Base-by-base conservation (phyloP, 2,888 invertebrate genomes). In the Holacanthella duospinosa region DNA sequence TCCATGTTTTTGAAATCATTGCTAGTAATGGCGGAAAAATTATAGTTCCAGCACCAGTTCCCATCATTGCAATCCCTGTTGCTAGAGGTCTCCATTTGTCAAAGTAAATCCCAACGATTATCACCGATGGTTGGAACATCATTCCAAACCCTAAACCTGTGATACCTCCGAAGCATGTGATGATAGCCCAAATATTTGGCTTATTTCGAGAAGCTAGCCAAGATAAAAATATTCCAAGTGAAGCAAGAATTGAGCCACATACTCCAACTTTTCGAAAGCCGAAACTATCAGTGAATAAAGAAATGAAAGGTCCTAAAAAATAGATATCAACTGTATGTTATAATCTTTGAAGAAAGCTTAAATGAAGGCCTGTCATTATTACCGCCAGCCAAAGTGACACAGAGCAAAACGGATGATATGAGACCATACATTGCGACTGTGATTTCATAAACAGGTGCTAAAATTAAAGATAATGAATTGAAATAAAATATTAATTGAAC, bases 91-190 rank as follows among this genome's bases (percentile, higher is more conserved):
- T 83, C 85, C 91, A 93, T 77, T 87, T 87, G 78, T 96, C 94
- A 78, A 97, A 97, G 81, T 97, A 97, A 79, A 93, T 94, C 21
- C 95, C 94, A 54, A 95, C 93, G 19, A 89, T 88, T 74, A 97
- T 86, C 43, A 97, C 92, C 1, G 94, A 88, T 0, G 96, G 94
- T 74, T 95, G 89, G 80, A 94, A 96, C 72, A 96, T 87, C 82
- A 96, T 84, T 61, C 95, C 94, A 75, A 93, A 87, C 1, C 96
- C 95, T 71, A 93, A 86, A 65, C 95, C 68, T 3, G 61, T 43
- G 1, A 70, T 29, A 1, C 69, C 19, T 26, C 70, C 70, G 29
- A 63, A 66, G 16, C 65, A 67, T n/a, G 67, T 43, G 1, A 68
- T 27, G 29, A 68, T 61, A 16, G 62, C 62, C 44, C 57, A 54